A percentile compares a stretch with the other conserved stretches of the same genome.
phyloP scores from a whole-genome alignment of 2,113 vertebrate genomes.

The Misgurnus anguillicaudatus region DNA sequence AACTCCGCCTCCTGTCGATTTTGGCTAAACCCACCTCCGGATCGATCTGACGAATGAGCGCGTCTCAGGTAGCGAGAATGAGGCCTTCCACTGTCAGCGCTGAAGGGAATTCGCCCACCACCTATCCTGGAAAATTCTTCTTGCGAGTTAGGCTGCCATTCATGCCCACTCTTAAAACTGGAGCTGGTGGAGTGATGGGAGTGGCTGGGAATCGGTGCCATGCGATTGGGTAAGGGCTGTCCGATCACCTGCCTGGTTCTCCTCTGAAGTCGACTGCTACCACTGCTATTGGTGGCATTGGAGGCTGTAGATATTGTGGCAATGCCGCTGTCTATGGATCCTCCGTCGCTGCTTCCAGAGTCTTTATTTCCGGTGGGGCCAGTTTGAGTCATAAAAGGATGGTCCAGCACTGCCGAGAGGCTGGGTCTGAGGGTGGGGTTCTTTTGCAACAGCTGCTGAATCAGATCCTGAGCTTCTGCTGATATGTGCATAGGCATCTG shows the following conservation, averaged over 20 bases:
- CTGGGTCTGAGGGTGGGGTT: constrained; percentile 88
- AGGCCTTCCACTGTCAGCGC: constrained; percentile 69
- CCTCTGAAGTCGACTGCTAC: constrained; percentile 81
- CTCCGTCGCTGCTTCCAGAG: constrained; percentile 75
- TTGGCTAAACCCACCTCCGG: constrained; percentile 63
- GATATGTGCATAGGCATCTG: constrained; percentile 87
- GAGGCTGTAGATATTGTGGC: constrained; percentile 90
- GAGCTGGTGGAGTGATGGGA: constrained; percentile 67
- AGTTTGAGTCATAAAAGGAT: constrained; percentile 88
- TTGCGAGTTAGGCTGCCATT: constrained; percentile 66
- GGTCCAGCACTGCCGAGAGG: constrained; percentile 89
- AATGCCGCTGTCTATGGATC: constrained; percentile 98
- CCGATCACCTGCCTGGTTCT: constrained; percentile 81
- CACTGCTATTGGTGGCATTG: constrained; percentile 73
- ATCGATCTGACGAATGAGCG: constrained; percentile 90
- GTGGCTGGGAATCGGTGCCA: constrained; percentile 75
- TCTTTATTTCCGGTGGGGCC: constrained; percentile 78
- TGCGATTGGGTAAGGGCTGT: constrained; percentile 87
- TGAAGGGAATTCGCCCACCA: constrained; percentile 62
- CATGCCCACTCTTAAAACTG: constrained; percentile 69
- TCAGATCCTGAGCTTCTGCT: constrained; percentile 86
- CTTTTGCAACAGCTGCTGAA: constrained; percentile 86
- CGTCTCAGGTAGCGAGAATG: constrained; percentile 88
- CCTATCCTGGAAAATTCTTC: constrained; percentile 52
- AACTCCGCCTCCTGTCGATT: constrained; percentile 54